A percentile compares a stretch with the other conserved stretches of the same genome.
Conservation (phyloP, 2,888 invertebrate genomes). For the Metalampra italica region DNA sequence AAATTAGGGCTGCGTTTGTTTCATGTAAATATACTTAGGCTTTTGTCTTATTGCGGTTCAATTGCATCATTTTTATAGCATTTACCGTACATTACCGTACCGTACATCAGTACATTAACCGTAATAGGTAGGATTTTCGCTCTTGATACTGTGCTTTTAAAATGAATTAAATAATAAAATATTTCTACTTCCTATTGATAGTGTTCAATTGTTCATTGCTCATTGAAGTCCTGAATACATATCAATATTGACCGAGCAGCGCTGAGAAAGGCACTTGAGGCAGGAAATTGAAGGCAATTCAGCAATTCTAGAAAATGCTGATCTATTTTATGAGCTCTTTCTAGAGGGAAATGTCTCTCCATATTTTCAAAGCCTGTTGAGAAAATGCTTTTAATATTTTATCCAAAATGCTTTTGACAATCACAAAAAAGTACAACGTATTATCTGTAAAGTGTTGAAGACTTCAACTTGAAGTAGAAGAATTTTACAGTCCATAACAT, state of each 20-base stretch:
- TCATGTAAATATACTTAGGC: neutral
- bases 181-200: too few species aligned
- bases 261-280: slow-evolving; percentile 28
- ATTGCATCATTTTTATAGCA: too few species aligned
- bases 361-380: slow-evolving; percentile 3
- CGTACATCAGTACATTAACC: too few species aligned
- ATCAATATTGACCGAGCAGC: slow-evolving; percentile 13
- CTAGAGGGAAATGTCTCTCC: slow-evolving; percentile 23
- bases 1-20: slow-evolving; percentile 16
- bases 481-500: too few species aligned
- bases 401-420: neutral
- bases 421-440: too few species aligned
- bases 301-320: slow-evolving; percentile 37
- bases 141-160: too few species aligned
- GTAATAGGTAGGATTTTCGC: too few species aligned
- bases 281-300: slow-evolving; percentile 51
- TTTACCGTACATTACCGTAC: too few species aligned
- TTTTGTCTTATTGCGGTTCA: neutral
- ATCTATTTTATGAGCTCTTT: slow-evolving; percentile 39
- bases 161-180: too few species aligned
- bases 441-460: too few species aligned
- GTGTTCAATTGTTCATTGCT: neutral
- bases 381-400: neutral
- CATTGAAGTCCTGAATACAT: slow-evolving; percentile 1
- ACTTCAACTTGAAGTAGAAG: too few species aligned